Base-by-base conservation (phyloP, 2,797 vertebrate species). In the Perodicticus potto region DNA sequence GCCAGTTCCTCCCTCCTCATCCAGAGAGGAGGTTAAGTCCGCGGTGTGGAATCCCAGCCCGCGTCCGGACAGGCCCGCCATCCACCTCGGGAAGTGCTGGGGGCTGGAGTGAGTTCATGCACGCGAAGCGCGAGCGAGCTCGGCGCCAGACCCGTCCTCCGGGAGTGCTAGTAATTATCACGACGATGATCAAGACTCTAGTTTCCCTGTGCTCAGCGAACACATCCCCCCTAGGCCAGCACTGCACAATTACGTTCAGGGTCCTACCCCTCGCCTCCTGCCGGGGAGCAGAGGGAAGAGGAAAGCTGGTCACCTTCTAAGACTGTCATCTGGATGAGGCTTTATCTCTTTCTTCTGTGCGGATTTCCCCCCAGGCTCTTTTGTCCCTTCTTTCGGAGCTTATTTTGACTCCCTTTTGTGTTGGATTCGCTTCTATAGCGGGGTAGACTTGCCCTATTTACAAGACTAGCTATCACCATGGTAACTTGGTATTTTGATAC, bases 401-500 rank as follows among this genome's bases (percentile, higher is more conserved):
- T 72, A 89, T 88, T 97, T 89, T 94, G 63, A 53, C 69, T 97
- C 94, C 55, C 94, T 96, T 97, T 98, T 96, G 95, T 97, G 97
- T 74, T 72, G 40, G 73, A 32, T 96, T 95, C 63, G 57, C 93
- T 94, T 95, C 96, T 93, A 91, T 91, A 63, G 96, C 57, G 89
- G 89, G 45, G 83, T 93, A 97, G 95, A 93, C 63, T 88, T 97
- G 97, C 97, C 97, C 97, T 97, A 96, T 97, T 97, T 97, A 97
- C 95, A 81, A 94, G 73, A 97, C 95, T 93, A 93, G 89, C 86
- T 95, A 86, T 97, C 89, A 86, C 96, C 97, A 98, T 97, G 96
- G 97, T 95, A 93, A 97, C 97, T 84, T 92, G 95, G 96, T 97
- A 97, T 97, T 97, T 97, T 97, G 97, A 97, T 97, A 97, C 93